Base-by-base conservation (phyloP, 2,797 vertebrate species). In the Vipera latastei region DNA sequence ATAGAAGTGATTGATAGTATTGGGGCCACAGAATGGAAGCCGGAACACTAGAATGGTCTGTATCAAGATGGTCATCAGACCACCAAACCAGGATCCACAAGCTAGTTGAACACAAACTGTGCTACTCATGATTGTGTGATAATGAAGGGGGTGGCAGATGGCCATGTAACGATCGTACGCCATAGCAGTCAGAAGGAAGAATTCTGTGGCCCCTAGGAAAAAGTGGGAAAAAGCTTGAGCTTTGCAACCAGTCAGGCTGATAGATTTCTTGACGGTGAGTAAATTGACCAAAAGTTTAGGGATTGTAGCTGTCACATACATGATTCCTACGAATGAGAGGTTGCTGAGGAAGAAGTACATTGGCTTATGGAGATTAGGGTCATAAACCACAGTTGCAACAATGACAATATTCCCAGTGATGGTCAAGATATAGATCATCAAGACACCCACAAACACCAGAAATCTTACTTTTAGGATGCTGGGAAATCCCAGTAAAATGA, bases 261-360 rank as follows among this genome's bases (percentile, higher is more conserved):
- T 95, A 0, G 59, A 69, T 90, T 96, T 96, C 38, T 95, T 93
- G 44, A 78, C 89, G 13, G 95, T 93, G 12, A 94, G 26, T 26
- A 96, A 86, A 22, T 91, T 94, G 51, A 53, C 69, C 20, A 97
- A 93, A 92, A 96, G 95, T 65, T 94, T 95, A 32, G 96, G 96
- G n/a, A 96, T 95, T 20, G 94, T 95, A 11, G 93, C 91, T 1
- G 91, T 94, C 28, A 94, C 96, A 48, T 96, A 96, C 16, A 94
- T 94, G 28, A 96, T 95, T 92, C 96, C 95, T 89, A 96, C 73
- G 12, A 96, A n/a, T 11, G 94, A 95, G 56, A 97, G 96, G 60
- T 96, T 97, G 51, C 95, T 91, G 38, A 97, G 96, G 90, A 97
- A 97, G 91, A 96, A 96, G 85, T 96, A 96, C 95, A 95, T 96